Percentiles rank a stretch among this genome's conserved stretches.
Evolutionary conservation across 2,888 invertebrate species (phyloP).

Genomic region (Hyposoter didymator): DNA sequence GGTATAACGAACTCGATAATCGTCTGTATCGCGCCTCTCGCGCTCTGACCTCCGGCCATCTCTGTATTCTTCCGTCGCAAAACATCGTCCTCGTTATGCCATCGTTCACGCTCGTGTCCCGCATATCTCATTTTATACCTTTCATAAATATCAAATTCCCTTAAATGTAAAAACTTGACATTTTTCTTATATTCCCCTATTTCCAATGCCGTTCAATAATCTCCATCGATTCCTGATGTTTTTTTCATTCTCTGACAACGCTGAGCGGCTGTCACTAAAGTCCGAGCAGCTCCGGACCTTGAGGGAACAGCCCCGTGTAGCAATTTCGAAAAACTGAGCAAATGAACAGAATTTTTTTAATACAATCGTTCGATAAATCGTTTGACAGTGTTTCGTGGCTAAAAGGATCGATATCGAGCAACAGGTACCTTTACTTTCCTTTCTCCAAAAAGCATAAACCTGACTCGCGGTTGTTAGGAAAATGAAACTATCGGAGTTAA

Average conservation of each 20-base stretch:
- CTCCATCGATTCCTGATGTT: neutral
- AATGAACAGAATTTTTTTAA: too few relatives aligned
- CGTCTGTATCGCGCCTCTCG: constrained; percentile 73
- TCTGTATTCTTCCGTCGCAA: constrained; percentile 75
- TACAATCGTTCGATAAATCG: too few relatives aligned
- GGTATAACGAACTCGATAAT: constrained; percentile 76
- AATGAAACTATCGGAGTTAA: too few relatives aligned
- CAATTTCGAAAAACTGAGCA: too few relatives aligned
- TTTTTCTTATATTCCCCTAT: neutral
- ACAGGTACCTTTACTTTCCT: too few relatives aligned
- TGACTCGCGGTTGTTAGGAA: too few relatives aligned
- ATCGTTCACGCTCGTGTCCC: constrained; percentile 60
- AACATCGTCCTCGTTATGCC: constrained; percentile 73
- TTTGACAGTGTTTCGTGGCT: too few relatives aligned
- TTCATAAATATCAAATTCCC: neutral
- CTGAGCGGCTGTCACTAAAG: neutral
- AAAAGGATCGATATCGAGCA: too few relatives aligned
- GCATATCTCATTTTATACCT: constrained; percentile 21
- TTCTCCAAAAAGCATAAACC: too few relatives aligned
- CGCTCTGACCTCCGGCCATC: constrained; percentile 76
- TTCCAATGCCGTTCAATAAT: neutral
- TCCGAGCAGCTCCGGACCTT: neutral
- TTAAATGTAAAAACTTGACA: neutral
- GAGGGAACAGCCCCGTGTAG: too few relatives aligned
- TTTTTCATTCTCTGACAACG: neutral